These are phyloP conservation scores for Sitta europaea DNA, from an alignment of 2,113 vertebrate species.

Conservation along the genomic window DNA sequence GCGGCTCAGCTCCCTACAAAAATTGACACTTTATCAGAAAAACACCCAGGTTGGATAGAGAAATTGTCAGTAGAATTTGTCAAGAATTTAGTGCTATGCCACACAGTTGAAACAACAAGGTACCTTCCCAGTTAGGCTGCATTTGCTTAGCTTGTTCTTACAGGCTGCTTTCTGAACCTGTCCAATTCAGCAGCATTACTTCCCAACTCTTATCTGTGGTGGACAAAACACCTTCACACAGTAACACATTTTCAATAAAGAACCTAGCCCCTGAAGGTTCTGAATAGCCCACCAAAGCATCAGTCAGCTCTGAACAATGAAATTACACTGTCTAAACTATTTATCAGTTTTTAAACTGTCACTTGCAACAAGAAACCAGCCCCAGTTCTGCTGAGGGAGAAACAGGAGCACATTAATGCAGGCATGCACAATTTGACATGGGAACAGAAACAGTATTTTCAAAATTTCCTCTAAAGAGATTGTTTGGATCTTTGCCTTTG, in stretches of 20 bases:
- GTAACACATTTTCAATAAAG: background rate
- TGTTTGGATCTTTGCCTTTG: background rate
- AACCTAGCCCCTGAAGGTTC: background rate
- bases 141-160: background rate
- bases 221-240: background rate
- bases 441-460: background rate
- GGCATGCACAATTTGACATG: background rate
- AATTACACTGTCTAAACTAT: background rate
- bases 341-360: background rate
- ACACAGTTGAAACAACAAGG: background rate
- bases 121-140: background rate
- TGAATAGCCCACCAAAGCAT: background rate
- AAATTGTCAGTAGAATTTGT: background rate
- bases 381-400: background rate
- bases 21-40: background rate
- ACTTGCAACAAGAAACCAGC: background rate
- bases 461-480: background rate
- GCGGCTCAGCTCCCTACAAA: background rate
- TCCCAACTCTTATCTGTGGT: background rate
- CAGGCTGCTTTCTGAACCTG: background rate
- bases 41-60: background rate
- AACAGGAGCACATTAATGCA: background rate
- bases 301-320: background rate
- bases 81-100: background rate
- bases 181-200: background rate